phyloP scores from a whole-genome alignment of 53 echinoderm and acorn worm genomes.

The Pentamera pediparva region DNA sequence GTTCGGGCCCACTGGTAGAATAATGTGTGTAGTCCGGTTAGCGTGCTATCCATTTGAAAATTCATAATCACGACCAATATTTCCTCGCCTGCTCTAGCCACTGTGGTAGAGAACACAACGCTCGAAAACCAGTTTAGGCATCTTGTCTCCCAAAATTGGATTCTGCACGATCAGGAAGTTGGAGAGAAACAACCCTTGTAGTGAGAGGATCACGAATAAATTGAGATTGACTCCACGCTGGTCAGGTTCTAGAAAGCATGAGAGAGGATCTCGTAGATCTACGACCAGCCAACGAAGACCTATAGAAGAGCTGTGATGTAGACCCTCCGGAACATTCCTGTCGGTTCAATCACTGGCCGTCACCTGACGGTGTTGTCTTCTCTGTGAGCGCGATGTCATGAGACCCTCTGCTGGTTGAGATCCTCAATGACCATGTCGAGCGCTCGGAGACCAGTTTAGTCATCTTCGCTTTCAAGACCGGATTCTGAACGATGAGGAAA shows the following conservation, averaged over 20 bases:
- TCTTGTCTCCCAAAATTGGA: no score
- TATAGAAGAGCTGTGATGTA: background rate
- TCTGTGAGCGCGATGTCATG: no score
- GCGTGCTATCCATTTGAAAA: no score
- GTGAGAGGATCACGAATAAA: slow-evolving; percentile 1
- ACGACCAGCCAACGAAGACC: background rate
- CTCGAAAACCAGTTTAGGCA: background rate
- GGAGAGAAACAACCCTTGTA: slow-evolving; percentile 5
- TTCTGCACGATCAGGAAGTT: slow-evolving; percentile 3
- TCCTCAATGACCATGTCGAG: background rate
- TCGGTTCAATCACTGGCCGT: no score
- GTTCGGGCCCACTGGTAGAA: no score
- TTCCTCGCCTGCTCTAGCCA: no score
- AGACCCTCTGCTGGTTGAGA: no score
- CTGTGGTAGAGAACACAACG: no score
- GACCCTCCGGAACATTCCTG: background rate
- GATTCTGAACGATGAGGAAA: slow-evolving; percentile 2
- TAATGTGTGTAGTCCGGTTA: no score
- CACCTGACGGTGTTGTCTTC: no score
- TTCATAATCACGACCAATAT: no score
- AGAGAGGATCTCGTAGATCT: slow-evolving; percentile 1
- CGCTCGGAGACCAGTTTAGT: background rate
- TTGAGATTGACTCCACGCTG: background rate
- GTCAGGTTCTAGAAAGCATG: background rate
- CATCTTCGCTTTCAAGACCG: no score